Evolutionary conservation across 2,113 vertebrate species (phyloP), one percentile per base, ranked within the genome.

Genomic region (Phycodurus eques): DNA sequence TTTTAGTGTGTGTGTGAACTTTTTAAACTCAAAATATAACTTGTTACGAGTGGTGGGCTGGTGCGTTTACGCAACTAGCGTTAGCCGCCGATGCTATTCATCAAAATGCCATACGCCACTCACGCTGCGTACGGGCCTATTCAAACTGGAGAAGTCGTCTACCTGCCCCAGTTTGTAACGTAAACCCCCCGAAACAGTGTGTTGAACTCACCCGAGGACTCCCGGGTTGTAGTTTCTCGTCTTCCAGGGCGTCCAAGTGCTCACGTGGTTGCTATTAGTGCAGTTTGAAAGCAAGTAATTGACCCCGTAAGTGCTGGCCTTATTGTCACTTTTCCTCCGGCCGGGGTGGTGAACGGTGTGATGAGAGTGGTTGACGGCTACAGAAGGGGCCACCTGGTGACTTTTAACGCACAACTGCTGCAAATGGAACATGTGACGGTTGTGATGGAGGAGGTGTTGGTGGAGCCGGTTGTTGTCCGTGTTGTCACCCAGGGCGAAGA

Each of bases 271-370:
- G 39, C 88, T 91, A 69, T 94, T 92, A 77, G 88, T 90, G 88
- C 89, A 92, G 91, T 93, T 94, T 0, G 95, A 95, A 59, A 97
- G 94, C 91, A 96, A 75, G 84, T 96, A 97, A 89, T 98, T 98
- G 88, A 98, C 95, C 67, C 96, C 96, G 87, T 96, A 98, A 43
- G 96, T 98, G 93, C 96, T 99, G 75, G 96, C 96, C 91, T 98
- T 98, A 84, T 99, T 99, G 84, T 98, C 96, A 59, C 94, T 94
- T 95, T 96, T 98, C 94, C 96, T 94, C 0, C 96, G 94, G 88
- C 95, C 93, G 0, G 97, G 96, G 75, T 67, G 66, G 13, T 15
- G 63, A 1, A 9, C 53, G 96, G 73, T 95, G 95, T 82, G 92
- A 83, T 95, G 93, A 64, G 83, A 73, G 84, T 92, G 93, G 67